Percentiles rank a stretch among this genome's conserved stretches.
Evolutionary conservation across 1,140 invertebrate genomes (phyloP).

Genomic region (Mactra quadrangularis): DNA sequence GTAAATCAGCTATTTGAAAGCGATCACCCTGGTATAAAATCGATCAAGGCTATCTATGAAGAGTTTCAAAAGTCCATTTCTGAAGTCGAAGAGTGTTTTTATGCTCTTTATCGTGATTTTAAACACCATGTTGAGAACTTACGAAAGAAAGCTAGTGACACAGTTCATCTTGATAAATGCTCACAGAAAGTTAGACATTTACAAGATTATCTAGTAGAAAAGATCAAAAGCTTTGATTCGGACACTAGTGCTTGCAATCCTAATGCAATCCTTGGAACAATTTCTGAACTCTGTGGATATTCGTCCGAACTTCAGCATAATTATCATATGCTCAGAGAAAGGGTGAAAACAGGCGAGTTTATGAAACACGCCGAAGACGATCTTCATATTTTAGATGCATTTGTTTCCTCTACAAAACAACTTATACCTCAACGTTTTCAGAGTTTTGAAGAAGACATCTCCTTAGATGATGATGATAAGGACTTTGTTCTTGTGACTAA

Average conservation of each 20-base stretch:
- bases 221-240: constrained; percentile 22
- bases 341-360: constrained; percentile 25
- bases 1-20: constrained; percentile 10
- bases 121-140: constrained; percentile 15
- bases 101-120: constrained; percentile 31
- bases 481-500: constrained; percentile 47
- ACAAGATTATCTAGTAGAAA: constrained; percentile 25
- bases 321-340: constrained; percentile 30
- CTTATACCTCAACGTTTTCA: constrained; percentile 20
- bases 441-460: constrained; percentile 8
- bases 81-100: constrained; percentile 45
- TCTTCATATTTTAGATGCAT: constrained; percentile 39
- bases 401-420: constrained; percentile 20
- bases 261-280: constrained; percentile 3
- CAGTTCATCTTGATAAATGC: constrained; percentile 15
- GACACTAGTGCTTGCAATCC: constrained; percentile 5
- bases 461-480: constrained; percentile 27
- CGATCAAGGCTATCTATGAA: constrained; percentile 17
- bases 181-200: constrained; percentile 3
- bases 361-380: constrained; percentile 54
- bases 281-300: constrained; percentile 22
- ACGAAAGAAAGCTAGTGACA: constrained; percentile 36
- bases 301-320: constrained; percentile 46
- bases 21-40: constrained; percentile 1
- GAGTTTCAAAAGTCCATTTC: constrained; percentile 43